Conservation (phyloP, 1,140 invertebrate genomes). For the Anastrepha obliqua region DNA sequence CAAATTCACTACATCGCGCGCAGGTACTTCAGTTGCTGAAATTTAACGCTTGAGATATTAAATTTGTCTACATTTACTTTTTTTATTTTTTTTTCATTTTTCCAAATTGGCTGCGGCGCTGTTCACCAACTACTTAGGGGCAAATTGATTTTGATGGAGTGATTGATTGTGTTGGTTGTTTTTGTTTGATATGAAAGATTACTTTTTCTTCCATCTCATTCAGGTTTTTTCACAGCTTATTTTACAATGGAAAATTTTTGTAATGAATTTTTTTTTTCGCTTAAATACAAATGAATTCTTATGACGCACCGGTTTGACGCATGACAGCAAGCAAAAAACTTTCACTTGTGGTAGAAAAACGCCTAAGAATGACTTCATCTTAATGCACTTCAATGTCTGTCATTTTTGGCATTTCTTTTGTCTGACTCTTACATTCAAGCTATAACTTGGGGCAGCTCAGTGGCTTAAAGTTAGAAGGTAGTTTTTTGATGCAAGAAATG, state of each 20-base stretch:
- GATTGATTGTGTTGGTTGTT: conserved; percentile 1
- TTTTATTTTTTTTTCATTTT: neutral
- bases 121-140: neutral
- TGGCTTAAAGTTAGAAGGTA: too few relatives aligned
- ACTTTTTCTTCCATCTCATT: too few relatives aligned
- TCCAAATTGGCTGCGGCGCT: neutral
- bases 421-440: too few relatives aligned
- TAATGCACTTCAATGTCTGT: neutral
- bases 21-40: neutral
- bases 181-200: neutral
- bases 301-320: neutral
- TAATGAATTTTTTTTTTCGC: too few relatives aligned
- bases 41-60: conserved; percentile 7
- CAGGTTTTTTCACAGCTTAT: too few relatives aligned
- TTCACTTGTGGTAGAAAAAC: neutral
- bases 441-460: too few relatives aligned
- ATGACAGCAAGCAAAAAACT: neutral
- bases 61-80: conserved; percentile 1
- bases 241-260: too few relatives aligned
- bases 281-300: neutral
- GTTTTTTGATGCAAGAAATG: too few relatives aligned
- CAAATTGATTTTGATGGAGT: neutral
- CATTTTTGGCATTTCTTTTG: too few relatives aligned
- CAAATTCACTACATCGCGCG: neutral
- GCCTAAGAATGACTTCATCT: neutral